Evolutionary conservation across 2,113 vertebrate genomes (phyloP), one percentile per base, ranked within the genome.

Genomic region (Calyptomena viridis): DNA sequence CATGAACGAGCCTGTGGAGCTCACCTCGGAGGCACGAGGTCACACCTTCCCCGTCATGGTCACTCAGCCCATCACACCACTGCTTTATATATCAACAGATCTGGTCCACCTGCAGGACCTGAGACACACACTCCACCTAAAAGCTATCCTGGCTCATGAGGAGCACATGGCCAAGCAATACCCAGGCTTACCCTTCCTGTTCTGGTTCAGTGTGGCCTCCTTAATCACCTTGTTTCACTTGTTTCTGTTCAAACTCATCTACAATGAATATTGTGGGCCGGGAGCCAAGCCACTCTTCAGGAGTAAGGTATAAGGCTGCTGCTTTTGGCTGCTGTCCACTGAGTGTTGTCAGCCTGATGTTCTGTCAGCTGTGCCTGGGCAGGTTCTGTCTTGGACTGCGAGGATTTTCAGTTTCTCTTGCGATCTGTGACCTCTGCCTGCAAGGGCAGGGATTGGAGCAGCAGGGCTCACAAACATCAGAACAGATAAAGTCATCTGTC

Each of bases 241-340:
- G 50, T 99, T 99, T 97, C 98, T 99, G 94, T 99, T 99, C 98
- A 99, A 99, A 96, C 99, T 99, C 91, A 99, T 99, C 96, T 99
- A 99, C 98, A 99, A 99, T 0, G 99, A 99, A 96, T 99, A 99
- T 95, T 99, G 99, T 9, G 99, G 99, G 79, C 99, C 99, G 0
- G 99, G 99, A 11, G 99, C 99, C 83, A 99, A 99, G 98, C 99
- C 99, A 0, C 98, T 99, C 97, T 99, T 99, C 98, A 98, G 99
- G 97, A 99, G 98, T 95, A 99, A 99, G 98, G 99, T 99, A 98
- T 98, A 98, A 97, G 89, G 89, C 81, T 72, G 64, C 68, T 56
- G 59, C 59, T 79, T 71, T 27, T 71, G 75, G 59, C 95, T 93
- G 79, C 67, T 93, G 35, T 80, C 40, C 33, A 22, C 47, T 21